Evolutionary conservation across 2,113 vertebrate species (phyloP).

Genomic region (Nesoenas mayeri): DNA sequence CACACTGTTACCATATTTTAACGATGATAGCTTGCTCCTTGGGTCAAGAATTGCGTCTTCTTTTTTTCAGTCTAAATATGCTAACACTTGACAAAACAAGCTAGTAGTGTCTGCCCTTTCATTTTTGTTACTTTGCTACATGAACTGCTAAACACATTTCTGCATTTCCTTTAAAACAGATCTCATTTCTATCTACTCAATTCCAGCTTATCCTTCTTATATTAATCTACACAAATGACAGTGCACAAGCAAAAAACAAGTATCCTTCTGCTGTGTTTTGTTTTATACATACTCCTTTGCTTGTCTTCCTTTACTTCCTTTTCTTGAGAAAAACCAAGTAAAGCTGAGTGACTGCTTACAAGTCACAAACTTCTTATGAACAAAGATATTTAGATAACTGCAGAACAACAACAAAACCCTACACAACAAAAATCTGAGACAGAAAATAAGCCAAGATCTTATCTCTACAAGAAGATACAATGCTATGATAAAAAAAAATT

Average conservation of each 20-base stretch:
- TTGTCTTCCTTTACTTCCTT: no score
- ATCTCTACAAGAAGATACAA: background rate
- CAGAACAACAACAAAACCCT: background rate
- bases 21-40: background rate
- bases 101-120: background rate
- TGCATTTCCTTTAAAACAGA: background rate
- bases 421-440: background rate
- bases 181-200: background rate
- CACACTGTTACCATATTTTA: background rate
- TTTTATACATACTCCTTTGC: background rate
- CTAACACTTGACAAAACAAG: background rate
- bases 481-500: background rate
- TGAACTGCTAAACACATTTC: background rate
- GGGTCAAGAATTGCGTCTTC: constrained; percentile 5
- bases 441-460: background rate
- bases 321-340: background rate
- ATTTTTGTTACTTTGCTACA: background rate
- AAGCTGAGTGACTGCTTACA: background rate
- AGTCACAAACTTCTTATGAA: background rate
- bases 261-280: background rate
- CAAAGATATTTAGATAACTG: background rate
- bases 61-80: constrained; percentile 8
- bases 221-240: background rate
- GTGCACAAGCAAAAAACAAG: background rate
- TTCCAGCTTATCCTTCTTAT: background rate